These are phyloP conservation scores for Cantharis nigra DNA, from an alignment of 2,888 invertebrate species.

Conservation along the genomic window DNA sequence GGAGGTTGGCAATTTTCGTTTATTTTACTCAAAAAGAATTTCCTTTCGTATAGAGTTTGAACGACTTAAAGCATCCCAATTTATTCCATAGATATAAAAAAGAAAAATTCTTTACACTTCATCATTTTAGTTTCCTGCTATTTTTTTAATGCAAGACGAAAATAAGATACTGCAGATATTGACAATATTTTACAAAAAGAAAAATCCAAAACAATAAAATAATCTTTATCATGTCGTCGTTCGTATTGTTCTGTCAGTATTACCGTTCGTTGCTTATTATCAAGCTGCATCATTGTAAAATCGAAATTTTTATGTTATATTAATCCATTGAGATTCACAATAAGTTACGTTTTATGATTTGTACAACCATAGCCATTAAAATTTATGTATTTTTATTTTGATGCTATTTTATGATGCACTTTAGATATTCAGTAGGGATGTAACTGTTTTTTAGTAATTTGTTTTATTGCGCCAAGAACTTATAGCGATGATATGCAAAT, in stretches of 20 bases:
- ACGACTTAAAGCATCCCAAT: constrained; percentile 16
- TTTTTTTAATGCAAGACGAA: background rate
- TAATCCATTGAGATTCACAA: constrained; percentile 10
- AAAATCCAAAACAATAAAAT: constrained; percentile 5
- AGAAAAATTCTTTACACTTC: constrained; percentile 8
- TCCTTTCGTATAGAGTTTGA: constrained; percentile 11
- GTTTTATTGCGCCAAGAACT: background rate
- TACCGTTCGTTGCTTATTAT: constrained; percentile 14
- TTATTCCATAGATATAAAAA: constrained; percentile 11
- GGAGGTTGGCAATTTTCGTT: constrained; percentile 16
- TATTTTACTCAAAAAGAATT: constrained; percentile 15
- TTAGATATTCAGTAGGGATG: background rate
- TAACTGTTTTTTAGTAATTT: background rate
- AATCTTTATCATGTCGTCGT: background rate
- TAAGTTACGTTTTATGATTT: constrained; percentile 4
- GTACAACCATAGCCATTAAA: background rate
- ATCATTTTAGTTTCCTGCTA: constrained; percentile 3
- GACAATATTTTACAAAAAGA: background rate
- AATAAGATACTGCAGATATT: background rate
- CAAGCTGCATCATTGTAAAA: constrained; percentile 8
- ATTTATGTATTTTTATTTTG: constrained; percentile 2
- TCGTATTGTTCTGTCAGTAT: constrained; percentile 2
- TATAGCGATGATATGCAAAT: background rate
- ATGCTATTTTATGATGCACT: background rate
- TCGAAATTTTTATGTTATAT: constrained; percentile 15